Conservation (phyloP, 2,113 vertebrate species). For the Xenopus laevis region DNA sequence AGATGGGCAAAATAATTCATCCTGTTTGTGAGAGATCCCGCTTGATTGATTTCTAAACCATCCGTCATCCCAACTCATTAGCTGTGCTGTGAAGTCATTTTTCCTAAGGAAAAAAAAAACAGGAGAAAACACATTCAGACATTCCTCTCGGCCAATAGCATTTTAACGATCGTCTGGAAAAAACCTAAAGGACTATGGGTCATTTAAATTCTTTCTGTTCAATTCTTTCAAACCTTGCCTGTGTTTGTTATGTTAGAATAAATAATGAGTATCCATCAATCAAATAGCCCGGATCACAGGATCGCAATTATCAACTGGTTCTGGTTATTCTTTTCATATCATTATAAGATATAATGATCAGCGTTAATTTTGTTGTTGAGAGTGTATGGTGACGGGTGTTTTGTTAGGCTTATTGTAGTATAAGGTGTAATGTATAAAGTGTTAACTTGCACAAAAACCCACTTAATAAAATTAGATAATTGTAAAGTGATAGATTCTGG, state of each 20-base stretch:
- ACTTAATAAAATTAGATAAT: no score
- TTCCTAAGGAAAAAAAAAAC: constrained; percentile 4
- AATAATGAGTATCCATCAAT: constrained; percentile 16
- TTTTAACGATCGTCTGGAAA: constrained; percentile 36
- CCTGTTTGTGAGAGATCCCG: not conserved
- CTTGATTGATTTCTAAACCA: constrained; percentile 14
- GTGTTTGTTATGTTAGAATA: constrained; percentile 22
- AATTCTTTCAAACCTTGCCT: constrained; percentile 6
- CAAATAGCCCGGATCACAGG: not conserved
- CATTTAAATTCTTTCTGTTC: constrained; percentile 29
- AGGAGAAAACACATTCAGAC: constrained; percentile 6
- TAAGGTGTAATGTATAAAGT: no score
- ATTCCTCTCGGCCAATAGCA: constrained; percentile 31
- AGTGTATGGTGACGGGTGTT: no score
- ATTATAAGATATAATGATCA: not conserved
- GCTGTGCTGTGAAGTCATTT: constrained; percentile 16
- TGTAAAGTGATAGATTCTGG: no score
- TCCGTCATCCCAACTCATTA: constrained; percentile 33
- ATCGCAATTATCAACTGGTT: not conserved
- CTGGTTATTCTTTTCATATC: not conserved
- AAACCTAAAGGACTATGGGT: constrained; percentile 11
- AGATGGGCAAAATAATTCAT: not conserved
- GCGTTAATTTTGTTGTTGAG: not conserved
- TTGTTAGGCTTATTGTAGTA: not conserved
- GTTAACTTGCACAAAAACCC: no score